Conservation (phyloP, 2,113 vertebrate genomes). For the Ammodytes dubius region DNA sequence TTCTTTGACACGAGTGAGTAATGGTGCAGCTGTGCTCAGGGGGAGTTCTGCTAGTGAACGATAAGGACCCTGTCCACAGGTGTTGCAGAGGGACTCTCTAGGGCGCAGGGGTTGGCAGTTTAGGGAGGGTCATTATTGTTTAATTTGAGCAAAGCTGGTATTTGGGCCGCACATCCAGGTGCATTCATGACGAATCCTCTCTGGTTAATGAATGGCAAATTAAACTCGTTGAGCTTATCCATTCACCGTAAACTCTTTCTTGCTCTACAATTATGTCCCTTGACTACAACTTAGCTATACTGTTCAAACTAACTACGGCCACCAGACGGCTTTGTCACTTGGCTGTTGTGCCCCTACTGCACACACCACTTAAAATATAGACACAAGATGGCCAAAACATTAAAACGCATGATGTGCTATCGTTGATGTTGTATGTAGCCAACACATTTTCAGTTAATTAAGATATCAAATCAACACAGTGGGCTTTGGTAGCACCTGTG, state of each 20-base stretch:
- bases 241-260: too few relatives aligned
- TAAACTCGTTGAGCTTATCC: neutral
- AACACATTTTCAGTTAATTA: neutral
- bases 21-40: neutral
- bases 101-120: constrained; percentile 2
- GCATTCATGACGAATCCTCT: constrained; percentile 2
- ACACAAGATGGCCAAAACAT: neutral
- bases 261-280: too few relatives aligned
- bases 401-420: neutral
- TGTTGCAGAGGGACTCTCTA: constrained; percentile 14
- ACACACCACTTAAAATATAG: too few relatives aligned
- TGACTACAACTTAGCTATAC: too few relatives aligned
- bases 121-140: constrained; percentile 18
- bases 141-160: constrained; percentile 31
- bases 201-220: constrained; percentile 4
- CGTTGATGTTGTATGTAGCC: neutral
- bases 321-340: neutral
- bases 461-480: neutral
- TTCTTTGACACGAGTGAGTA: constrained; percentile 21
- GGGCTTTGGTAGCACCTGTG: neutral
- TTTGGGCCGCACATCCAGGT: constrained; percentile 18
- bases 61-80: constrained; percentile 44
- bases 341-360: neutral
- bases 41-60: constrained; percentile 32
- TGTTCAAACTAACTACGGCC: rapidly evolving